Base-by-base conservation (phyloP, 2,797 vertebrate genomes). In the Natrix natrix region DNA sequence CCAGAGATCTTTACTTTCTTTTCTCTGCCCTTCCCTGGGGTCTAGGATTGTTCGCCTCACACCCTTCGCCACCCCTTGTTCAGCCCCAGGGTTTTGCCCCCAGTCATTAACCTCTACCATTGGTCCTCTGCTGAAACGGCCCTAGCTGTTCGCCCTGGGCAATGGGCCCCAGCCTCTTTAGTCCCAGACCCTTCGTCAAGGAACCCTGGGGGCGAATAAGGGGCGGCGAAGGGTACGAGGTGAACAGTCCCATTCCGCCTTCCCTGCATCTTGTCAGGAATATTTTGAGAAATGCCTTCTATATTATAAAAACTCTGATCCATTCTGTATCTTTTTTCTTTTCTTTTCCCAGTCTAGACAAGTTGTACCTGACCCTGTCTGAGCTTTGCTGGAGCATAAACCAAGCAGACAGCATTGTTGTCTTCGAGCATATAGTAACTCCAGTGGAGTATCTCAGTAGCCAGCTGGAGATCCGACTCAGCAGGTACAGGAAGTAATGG, bases 361-460 rank as follows among this genome's bases (percentile, higher is more conserved):
- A 99, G 96, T 96, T 99, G 93, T 99, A 99, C 95, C 92, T 98
- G 96, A 97, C 92, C 57, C 97, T 99, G 96, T 97, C 98, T 0
- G 99, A 99, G 97, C 94, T 99, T 92, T 98, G 98, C 83, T 96
- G 98, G 94, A 97, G 98, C 94, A 98, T 98, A 97, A 98, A 97
- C 95, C 97, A 98, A 5, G 97, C 97, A 37, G 91, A 83, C 13
- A 98, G 97, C 90, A 97, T 99, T 86, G 94, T 94, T 0, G 97
- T 99, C 48, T 99, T 98, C 1, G 97, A 98, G 90, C 99, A 99
- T 96, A 97, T 97, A 20, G 92, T 99, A 54, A 97, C 98, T 1
- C 99, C 99, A 0, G 94, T 97, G 0, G 99, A 99, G 97, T 99
- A 99, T 96, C 98, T 99, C 89, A 96, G 98, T 90, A 97, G 98